phyloP scores from a whole-genome alignment of 2,113 vertebrate species.

The Proterorhinus semilunaris region DNA sequence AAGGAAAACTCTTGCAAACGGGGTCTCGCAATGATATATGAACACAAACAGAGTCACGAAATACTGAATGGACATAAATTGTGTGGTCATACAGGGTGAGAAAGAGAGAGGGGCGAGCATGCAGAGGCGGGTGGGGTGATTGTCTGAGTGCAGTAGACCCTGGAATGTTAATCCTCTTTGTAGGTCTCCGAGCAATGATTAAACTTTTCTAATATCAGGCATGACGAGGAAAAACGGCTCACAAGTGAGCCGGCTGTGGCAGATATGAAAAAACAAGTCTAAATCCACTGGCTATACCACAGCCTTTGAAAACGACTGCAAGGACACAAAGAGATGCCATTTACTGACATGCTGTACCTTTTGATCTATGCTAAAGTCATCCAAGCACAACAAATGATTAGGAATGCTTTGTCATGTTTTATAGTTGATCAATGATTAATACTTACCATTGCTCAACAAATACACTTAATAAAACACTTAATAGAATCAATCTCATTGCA shows the following conservation, averaged over 20 bases:
- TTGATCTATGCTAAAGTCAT: too few species aligned
- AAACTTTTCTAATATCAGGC: conserved; percentile 76
- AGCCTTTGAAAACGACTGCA: conserved; percentile 35
- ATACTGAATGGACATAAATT: conserved; percentile 18
- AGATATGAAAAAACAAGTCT: conserved; percentile 44
- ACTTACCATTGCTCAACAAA: too few species aligned
- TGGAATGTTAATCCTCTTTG: conserved; percentile 80
- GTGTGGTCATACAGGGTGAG: conserved; percentile 19
- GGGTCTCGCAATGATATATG: not conserved
- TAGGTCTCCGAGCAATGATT: conserved; percentile 74
- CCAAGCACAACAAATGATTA: too few species aligned
- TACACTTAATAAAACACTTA: too few species aligned
- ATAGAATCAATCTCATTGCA: not conserved
- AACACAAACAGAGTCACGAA: conserved; percentile 7
- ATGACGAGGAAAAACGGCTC: conserved; percentile 67
- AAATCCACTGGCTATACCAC: conserved; percentile 16
- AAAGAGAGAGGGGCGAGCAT: conserved; percentile 13
- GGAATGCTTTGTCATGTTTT: too few species aligned
- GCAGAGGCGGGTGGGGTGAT: conserved; percentile 47
- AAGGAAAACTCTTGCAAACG: not conserved
- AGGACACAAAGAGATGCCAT: conserved; percentile 37
- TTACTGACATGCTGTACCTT: not conserved
- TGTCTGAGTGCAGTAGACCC: conserved; percentile 64
- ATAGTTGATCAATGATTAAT: too few species aligned
- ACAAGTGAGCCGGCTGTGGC: conserved; percentile 62